phyloP scores from a whole-genome alignment of 1,140 invertebrate species.

The Listronotus oregonensis region DNA sequence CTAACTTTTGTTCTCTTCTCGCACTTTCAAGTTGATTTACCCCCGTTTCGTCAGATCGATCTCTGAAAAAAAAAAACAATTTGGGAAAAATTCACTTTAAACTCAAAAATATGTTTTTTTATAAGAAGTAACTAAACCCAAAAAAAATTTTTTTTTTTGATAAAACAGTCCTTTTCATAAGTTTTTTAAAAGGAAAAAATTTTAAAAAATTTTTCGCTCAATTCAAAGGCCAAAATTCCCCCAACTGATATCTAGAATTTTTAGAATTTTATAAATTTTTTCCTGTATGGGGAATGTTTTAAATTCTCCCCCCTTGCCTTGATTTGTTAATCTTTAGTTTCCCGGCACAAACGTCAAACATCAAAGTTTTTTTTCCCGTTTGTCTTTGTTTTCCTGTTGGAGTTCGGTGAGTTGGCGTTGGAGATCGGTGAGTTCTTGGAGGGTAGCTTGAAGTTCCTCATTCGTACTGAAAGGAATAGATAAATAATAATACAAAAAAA shows the following conservation, averaged over 20 bases:
- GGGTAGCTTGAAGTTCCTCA: constrained; percentile 92
- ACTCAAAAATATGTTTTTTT: too few species aligned
- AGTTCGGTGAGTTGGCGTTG: constrained; percentile 84
- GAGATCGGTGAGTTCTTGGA: constrained; percentile 89
- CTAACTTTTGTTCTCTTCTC: constrained; percentile 80
- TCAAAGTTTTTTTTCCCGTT: constrained; percentile 83
- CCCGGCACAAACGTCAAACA: constrained; percentile 87
- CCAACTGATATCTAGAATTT: too few species aligned
- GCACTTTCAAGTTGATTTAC: constrained; percentile 63
- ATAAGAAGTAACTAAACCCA: too few species aligned
- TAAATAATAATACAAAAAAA: constrained; percentile 18
- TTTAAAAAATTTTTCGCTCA: too few species aligned
- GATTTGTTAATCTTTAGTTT: constrained; percentile 90
- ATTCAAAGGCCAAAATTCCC: too few species aligned
- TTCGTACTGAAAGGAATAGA: constrained; percentile 71
- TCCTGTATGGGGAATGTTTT: constrained; percentile 49
- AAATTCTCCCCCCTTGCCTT: constrained; percentile 63
- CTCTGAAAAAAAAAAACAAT: constrained; percentile 49
- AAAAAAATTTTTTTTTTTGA: too few species aligned
- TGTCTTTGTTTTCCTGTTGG: constrained; percentile 85
- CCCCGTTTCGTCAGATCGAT: constrained; percentile 60
- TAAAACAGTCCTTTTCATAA: too few species aligned
- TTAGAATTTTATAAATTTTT: too few species aligned
- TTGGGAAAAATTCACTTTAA: too few species aligned
- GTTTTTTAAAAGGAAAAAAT: too few species aligned